Evolutionary conservation across 1,140 invertebrate species (phyloP).

Genomic region (Zaprionus ornatus): DNA sequence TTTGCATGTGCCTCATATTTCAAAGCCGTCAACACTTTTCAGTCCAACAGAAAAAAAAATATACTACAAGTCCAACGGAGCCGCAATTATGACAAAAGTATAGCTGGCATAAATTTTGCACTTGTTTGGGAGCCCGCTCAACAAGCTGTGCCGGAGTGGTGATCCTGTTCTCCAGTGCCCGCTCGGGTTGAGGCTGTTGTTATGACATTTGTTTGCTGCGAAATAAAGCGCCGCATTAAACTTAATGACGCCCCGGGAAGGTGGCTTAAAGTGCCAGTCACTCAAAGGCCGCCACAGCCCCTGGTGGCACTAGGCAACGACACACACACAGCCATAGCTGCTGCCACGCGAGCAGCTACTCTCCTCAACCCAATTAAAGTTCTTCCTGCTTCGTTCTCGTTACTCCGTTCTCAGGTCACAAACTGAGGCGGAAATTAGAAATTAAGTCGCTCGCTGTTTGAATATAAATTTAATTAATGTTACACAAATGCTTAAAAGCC

Average conservation of each 20-base stretch:
- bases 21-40: constrained; percentile 77
- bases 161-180: neutral
- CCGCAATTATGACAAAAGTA: constrained; percentile 81
- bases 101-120: constrained; percentile 79
- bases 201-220: constrained; percentile 81
- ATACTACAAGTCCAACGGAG: constrained; percentile 70
- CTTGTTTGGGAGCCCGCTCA: constrained; percentile 56
- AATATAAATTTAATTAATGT: constrained; percentile 83
- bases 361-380: constrained; percentile 34
- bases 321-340: constrained; percentile 33
- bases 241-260: constrained; percentile 79
- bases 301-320: constrained; percentile 42
- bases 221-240: constrained; percentile 80
- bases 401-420: constrained; percentile 27
- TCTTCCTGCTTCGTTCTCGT: neutral
- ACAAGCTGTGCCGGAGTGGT: neutral
- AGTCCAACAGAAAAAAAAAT: constrained; percentile 13
- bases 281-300: constrained; percentile 57
- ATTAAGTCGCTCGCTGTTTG: constrained; percentile 82
- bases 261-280: constrained; percentile 80
- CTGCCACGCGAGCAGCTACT: neutral
- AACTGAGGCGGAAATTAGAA: constrained; percentile 78
- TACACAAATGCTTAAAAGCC: constrained; percentile 81
- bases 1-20: constrained; percentile 74
- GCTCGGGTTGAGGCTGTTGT: constrained; percentile 52